These are phyloP conservation scores for Eutrigla gurnardus DNA, from an alignment of 2,797 vertebrate genomes.

Conservation along the genomic window DNA sequence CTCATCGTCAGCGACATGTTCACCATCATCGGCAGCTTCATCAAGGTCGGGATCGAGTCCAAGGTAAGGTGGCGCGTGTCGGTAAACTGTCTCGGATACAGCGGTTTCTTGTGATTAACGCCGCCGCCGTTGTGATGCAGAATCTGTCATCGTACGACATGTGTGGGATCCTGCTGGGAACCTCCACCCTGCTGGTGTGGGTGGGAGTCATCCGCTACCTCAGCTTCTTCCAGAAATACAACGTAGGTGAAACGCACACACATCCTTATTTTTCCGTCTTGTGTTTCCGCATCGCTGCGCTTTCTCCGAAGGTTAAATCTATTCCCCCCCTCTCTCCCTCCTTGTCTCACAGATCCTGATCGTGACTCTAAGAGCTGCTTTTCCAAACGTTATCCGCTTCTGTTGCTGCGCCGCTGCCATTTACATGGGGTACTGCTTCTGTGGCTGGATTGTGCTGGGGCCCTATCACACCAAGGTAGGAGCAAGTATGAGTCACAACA, in stretches of 20 bases:
- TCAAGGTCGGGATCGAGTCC: constrained; percentile 95
- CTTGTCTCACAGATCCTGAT: constrained; percentile 88
- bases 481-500: constrained; percentile 25
- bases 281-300: background rate
- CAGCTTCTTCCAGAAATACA: constrained; percentile 97
- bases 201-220: constrained; percentile 95
- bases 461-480: constrained; percentile 93
- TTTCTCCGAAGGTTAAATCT: background rate
- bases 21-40: constrained; percentile 91
- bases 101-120: background rate
- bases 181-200: constrained; percentile 95
- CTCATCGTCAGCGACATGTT: constrained; percentile 92
- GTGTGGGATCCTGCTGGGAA: constrained; percentile 93
- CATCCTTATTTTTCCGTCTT: background rate
- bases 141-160: constrained; percentile 90
- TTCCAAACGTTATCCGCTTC: constrained; percentile 95
- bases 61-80: constrained; percentile 81
- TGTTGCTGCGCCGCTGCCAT: constrained; percentile 94
- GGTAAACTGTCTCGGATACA: background rate
- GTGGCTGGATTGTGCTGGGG: constrained; percentile 95
- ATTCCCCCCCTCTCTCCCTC: background rate
- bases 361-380: constrained; percentile 90
- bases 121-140: constrained; percentile 69
- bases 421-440: constrained; percentile 97
- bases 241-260: constrained; percentile 80